phyloP scores from a whole-genome alignment of 2,797 vertebrate genomes.

The Myotis myotis region DNA sequence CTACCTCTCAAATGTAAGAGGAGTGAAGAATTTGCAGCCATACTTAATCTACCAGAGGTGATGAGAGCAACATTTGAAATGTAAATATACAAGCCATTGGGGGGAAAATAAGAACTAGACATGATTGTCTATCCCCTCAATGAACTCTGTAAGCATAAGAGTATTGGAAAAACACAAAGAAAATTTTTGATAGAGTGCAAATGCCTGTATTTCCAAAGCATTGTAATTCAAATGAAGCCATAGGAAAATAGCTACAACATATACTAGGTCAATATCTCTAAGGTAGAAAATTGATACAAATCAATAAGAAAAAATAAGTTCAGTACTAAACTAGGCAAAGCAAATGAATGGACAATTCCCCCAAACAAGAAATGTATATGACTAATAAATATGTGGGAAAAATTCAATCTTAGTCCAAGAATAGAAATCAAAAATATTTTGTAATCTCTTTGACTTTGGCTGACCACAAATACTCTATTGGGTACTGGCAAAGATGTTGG shows the following conservation, averaged over 20 bases:
- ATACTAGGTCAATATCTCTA: background rate
- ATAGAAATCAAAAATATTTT: slow-evolving; percentile 33
- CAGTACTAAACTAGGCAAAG: background rate
- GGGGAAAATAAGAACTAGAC: background rate
- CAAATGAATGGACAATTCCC: background rate
- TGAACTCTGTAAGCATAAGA: background rate
- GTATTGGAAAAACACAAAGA: slow-evolving; percentile 12
- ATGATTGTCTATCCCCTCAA: background rate
- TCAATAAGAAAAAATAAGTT: slow-evolving; percentile 4
- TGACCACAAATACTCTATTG: background rate
- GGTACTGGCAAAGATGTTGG: background rate
- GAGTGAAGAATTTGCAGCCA: background rate
- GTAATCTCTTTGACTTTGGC: slow-evolving; percentile 2
- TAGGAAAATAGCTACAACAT: background rate
- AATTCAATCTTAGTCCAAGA: slow-evolving; percentile 8
- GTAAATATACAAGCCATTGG: background rate
- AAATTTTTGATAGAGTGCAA: background rate
- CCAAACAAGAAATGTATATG: background rate
- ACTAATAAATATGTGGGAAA: background rate
- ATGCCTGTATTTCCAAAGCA: slow-evolving; percentile 29
- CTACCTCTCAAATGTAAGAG: background rate
- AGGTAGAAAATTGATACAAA: background rate
- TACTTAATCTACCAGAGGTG: slow-evolving; percentile 18
- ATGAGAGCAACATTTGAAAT: background rate
- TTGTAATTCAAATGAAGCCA: background rate